Percentiles rank a stretch among this genome's conserved stretches.
These are phyloP conservation scores for Loripinus fragilis DNA, from an alignment of 2,888 invertebrate species.

Conservation along the genomic window DNA sequence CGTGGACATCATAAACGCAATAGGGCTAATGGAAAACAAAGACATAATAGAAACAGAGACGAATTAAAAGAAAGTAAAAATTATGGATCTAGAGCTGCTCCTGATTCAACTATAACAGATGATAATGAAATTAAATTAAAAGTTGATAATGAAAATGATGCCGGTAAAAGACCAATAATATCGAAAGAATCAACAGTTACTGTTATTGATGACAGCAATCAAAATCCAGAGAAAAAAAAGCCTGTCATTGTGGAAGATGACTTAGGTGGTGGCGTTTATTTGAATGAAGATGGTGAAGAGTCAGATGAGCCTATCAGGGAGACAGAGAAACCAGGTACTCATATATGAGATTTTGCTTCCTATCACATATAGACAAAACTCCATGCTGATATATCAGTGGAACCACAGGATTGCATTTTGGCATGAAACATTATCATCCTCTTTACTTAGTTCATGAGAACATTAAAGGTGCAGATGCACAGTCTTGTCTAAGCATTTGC, in stretches of 20 bases:
- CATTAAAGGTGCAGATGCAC: no score
- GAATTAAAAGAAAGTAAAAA: slow-evolving; percentile 13
- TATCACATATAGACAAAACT: no score
- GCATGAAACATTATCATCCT: no score
- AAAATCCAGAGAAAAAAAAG: neutral
- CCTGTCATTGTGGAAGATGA: slow-evolving; percentile 36
- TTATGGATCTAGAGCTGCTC: neutral
- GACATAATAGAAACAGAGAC: slow-evolving; percentile 6
- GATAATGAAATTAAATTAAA: neutral
- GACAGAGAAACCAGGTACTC: neutral
- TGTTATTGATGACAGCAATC: neutral
- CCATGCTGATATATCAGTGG: no score
- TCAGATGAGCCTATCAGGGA: slow-evolving; percentile 24
- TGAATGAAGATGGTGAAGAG: neutral
- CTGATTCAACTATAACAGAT: neutral
- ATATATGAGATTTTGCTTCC: no score
- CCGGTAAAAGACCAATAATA: neutral
- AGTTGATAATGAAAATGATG: neutral
- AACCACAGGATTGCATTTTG: no score
- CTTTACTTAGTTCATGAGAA: no score
- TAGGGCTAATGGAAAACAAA: neutral
- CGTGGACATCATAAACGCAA: neutral
- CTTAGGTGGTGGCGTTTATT: slow-evolving; percentile 22
- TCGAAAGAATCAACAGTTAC: neutral
- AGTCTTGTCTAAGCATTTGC: no score